A percentile compares a stretch with the other conserved stretches of the same genome.
phyloP scores from a whole-genome alignment of 2,113 vertebrate species.

The Festucalex cinctus region DNA sequence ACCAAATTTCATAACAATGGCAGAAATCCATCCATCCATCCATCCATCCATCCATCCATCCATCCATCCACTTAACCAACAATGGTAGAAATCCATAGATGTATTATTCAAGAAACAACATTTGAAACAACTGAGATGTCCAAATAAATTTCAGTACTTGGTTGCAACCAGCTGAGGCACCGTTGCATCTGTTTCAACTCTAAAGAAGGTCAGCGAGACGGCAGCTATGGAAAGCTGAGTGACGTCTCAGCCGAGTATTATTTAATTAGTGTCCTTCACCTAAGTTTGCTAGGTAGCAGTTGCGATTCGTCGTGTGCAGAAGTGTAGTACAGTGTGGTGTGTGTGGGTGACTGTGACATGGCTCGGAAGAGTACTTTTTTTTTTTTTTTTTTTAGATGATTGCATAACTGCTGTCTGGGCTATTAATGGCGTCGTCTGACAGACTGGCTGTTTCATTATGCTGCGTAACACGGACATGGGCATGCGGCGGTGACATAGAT shows the following conservation, averaged over 20 bases:
- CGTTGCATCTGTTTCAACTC: background rate
- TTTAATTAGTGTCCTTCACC: constrained; percentile 40
- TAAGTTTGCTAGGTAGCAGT: constrained; percentile 48
- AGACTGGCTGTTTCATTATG: constrained; percentile 17
- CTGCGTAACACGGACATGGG: constrained; percentile 7
- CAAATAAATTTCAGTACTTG: background rate
- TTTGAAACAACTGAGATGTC: background rate
- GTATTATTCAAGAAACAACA: background rate
- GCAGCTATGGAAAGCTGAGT: background rate
- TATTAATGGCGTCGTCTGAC: constrained; percentile 21
- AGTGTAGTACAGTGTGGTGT: background rate
- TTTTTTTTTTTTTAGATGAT: constrained; percentile 6
- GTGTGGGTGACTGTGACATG: constrained; percentile 16
- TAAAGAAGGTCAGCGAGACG: background rate
- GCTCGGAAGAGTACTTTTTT: constrained; percentile 7
- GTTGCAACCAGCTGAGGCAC: background rate
- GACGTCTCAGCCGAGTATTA: constrained; percentile 7
- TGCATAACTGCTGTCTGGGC: constrained; percentile 39
- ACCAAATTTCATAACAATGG: too few relatives aligned
- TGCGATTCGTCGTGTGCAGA: constrained; percentile 10
- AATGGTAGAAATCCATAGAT: too few relatives aligned
- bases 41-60: too few relatives aligned
- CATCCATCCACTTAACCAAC: too few relatives aligned
- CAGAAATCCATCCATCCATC: too few relatives aligned
- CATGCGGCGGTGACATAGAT: background rate